phyloP scores from a whole-genome alignment of 2,113 vertebrate species.

The Syngnathus typhle region DNA sequence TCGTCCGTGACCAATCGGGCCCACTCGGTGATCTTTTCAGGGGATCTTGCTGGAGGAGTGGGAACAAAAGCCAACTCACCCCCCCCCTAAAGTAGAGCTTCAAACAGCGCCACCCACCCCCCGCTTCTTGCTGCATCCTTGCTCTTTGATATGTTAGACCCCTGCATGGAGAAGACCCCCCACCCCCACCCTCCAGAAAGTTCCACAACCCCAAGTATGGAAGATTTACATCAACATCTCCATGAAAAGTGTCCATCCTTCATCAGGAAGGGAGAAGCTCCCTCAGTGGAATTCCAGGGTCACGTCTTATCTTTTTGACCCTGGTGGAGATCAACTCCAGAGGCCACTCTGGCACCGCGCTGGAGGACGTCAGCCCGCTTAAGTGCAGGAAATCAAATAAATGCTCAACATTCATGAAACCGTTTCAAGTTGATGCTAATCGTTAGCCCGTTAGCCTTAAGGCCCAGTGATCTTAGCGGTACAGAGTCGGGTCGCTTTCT shows the following conservation, averaged over 20 bases:
- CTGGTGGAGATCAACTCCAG: slow-evolving; percentile 33
- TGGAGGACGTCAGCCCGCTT: slow-evolving; percentile 5
- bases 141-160: slow-evolving; percentile 78
- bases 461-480: neutral
- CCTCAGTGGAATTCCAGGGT: neutral
- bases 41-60: slow-evolving; percentile 65
- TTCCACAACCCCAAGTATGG: slow-evolving; percentile 45
- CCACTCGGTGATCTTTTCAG: slow-evolving; percentile 73
- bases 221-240: slow-evolving; percentile 3
- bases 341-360: slow-evolving; percentile 40
- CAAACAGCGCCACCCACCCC: slow-evolving; percentile 34
- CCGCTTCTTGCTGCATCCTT: slow-evolving; percentile 47
- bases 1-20: slow-evolving; percentile 67
- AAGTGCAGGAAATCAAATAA: neutral
- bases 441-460: neutral
- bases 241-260: neutral
- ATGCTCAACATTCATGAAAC: neutral
- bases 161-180: slow-evolving; percentile 61
- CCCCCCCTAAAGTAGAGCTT: slow-evolving; percentile 20
- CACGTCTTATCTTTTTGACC: neutral
- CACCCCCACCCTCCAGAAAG: slow-evolving; percentile 23
- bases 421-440: neutral
- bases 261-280: neutral
- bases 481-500: neutral
- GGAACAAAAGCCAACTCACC: slow-evolving; percentile 68